phyloP scores from a whole-genome alignment of 2,797 vertebrate species.

The Kryptopterus vitreolus region DNA sequence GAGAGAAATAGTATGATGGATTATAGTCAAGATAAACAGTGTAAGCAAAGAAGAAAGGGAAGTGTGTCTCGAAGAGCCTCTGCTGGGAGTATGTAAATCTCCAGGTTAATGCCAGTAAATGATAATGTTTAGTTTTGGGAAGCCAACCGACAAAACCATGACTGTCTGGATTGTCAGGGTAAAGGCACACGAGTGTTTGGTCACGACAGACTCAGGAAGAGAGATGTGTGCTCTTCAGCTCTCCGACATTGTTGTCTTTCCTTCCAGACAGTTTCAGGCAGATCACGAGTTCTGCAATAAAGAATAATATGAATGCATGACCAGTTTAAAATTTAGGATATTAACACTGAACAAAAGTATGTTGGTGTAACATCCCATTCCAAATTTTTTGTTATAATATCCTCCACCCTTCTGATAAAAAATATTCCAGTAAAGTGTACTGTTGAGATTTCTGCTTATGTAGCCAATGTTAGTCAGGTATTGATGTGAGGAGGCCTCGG shows the following conservation, averaged over 20 bases:
- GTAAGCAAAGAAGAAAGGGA: not conserved
- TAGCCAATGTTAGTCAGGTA: too few relatives aligned
- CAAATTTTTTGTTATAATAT: too few relatives aligned
- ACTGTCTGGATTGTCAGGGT: slow-evolving; percentile 55
- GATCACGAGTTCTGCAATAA: not conserved
- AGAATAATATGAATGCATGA: not conserved
- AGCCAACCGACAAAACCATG: slow-evolving; percentile 58
- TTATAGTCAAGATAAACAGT: not conserved
- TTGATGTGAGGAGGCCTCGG: too few relatives aligned
- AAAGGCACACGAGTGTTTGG: slow-evolving; percentile 30
- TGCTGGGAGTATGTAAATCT: slow-evolving; percentile 52
- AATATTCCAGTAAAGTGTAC: too few relatives aligned
- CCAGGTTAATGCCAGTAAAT: slow-evolving; percentile 54
- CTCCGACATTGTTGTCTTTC: not conserved
- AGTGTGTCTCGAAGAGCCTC: slow-evolving; percentile 56
- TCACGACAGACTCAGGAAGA: slow-evolving; percentile 1
- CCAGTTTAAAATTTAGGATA: not conserved
- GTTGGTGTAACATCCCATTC: too few relatives aligned
- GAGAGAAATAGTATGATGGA: not conserved
- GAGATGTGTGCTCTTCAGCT: not conserved
- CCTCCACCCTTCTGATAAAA: too few relatives aligned
- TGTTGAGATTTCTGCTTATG: too few relatives aligned
- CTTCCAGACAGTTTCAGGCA: not conserved
- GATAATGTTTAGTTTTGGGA: slow-evolving; percentile 63
- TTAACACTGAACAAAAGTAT: not conserved